These are phyloP conservation scores for Heteromyza rotundicornis DNA, from an alignment of 2,888 invertebrate genomes.

Conservation along the genomic window DNA sequence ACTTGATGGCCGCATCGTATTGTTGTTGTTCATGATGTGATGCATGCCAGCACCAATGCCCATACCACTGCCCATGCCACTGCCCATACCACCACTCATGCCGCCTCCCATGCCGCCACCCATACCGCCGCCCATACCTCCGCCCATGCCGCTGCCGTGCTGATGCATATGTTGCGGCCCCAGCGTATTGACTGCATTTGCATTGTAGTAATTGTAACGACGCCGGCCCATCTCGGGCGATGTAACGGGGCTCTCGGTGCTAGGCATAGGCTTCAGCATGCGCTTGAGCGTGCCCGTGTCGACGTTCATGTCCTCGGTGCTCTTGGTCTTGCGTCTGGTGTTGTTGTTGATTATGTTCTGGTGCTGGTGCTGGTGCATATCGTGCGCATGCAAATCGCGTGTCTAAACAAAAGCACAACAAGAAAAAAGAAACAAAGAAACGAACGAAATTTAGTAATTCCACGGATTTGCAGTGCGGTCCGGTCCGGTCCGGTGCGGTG, in stretches of 20 bases:
- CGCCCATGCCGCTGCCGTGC: constrained; percentile 38
- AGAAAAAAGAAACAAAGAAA: constrained; percentile 53
- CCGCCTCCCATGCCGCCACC: constrained; percentile 25
- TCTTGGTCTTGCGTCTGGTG: constrained; percentile 83
- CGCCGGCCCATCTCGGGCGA: constrained; percentile 89
- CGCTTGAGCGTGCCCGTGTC: constrained; percentile 81
- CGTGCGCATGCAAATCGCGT: constrained; percentile 75
- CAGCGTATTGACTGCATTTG: constrained; percentile 59
- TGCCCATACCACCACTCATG: constrained; percentile 19
- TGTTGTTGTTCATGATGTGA: constrained; percentile 67
- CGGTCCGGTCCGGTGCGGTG: background rate
- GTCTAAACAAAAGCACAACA: constrained; percentile 59
- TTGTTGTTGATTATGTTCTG: constrained; percentile 78
- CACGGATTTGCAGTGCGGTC: background rate
- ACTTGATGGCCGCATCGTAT: constrained; percentile 65
- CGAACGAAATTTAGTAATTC: background rate
- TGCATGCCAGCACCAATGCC: constrained; percentile 62
- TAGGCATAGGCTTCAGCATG: constrained; percentile 94
- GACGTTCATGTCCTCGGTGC: constrained; percentile 85
- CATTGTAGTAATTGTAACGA: constrained; percentile 73
- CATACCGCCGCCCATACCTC: constrained; percentile 26
- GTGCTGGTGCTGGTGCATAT: constrained; percentile 69
- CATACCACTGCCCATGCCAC: constrained; percentile 24
- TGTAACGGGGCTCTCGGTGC: constrained; percentile 86
- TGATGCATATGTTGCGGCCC: constrained; percentile 69